Evolutionary conservation across 2,113 vertebrate genomes (phyloP), one percentile per base, ranked within the genome.

Genomic region (Pogonocichla stellata): DNA sequence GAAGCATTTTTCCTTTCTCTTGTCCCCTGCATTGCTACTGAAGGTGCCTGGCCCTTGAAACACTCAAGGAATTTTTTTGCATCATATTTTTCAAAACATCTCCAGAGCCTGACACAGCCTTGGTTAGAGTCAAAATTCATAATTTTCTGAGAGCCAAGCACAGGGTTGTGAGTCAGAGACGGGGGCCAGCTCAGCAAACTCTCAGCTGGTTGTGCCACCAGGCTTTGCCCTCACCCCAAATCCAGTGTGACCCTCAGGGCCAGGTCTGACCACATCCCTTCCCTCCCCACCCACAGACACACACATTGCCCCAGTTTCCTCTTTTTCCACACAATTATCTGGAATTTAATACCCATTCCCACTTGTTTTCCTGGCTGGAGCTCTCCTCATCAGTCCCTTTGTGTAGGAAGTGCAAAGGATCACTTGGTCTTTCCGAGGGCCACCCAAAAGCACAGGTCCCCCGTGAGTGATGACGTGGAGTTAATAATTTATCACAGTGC

Each of bases 401-500:
- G 90, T 90, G 82, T 38, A 88, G 73, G 93, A 53, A 96, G 96
- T 88, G 96, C 65, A 96, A 96, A 91, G 97, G 90, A 85, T 83
- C 82, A 38, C 81, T 40, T 86, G 94, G 90, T 93, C 89, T 83
- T 77, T 81, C 96, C 45, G 4, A 88, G 88, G 83, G 86, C 88
- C 97, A 93, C 97, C 97, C 97, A 93, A 92, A 96, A 94, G 97
- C 90, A 54, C 93, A 48, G 0, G 81, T 95, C 95, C 95, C 96
- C 54, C 3, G 89, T 45, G 96, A 97, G 97, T 79, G 96, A 97
- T 97, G 98, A 98, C 90, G 98, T 98, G 98, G 97, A 97, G 97
- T 98, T 98, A 97, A 98, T 98, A 98, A 98, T 98, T 98, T 97
- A 98, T 98, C 98, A 97, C 97, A 54, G 73, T 14, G 96, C 95